Evolutionary conservation across 2,797 vertebrate genomes (phyloP).

Genomic region (Anguilla obscura): DNA sequence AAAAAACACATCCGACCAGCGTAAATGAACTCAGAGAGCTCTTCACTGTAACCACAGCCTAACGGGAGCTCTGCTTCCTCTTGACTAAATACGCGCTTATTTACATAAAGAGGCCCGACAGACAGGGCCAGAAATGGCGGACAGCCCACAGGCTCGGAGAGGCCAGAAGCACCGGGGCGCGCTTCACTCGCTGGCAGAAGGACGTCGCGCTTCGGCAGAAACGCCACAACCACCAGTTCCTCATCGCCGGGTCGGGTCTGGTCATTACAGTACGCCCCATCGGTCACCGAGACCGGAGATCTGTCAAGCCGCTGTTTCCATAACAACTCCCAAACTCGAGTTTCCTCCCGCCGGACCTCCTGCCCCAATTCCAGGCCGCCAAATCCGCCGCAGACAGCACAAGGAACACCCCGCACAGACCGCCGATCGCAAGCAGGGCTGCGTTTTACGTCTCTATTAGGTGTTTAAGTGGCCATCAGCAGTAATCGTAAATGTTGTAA

Average conservation of each 20-base stretch:
- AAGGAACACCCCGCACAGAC: background rate
- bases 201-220: background rate
- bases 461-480: background rate
- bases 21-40: background rate
- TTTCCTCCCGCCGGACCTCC: background rate
- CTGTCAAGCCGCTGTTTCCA: slow-evolving; percentile 74
- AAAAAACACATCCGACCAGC: background rate
- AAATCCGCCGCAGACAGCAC: background rate
- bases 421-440: background rate
- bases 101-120: slow-evolving; percentile 14
- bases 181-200: background rate
- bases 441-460: slow-evolving; percentile 6
- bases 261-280: slow-evolving; percentile 60
- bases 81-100: background rate
- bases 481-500: background rate
- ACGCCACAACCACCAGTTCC: slow-evolving; percentile 28
- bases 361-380: slow-evolving; percentile 11
- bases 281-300: slow-evolving; percentile 72
- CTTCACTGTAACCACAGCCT: background rate
- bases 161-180: background rate
- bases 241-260: slow-evolving; percentile 53
- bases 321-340: slow-evolving; percentile 59
- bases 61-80: slow-evolving; percentile 15
- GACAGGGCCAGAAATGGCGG: slow-evolving; percentile 9
- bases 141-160: background rate